These are phyloP conservation scores for Clarias batrachus DNA, from an alignment of 2,113 vertebrate genomes.

Conservation along the genomic window DNA sequence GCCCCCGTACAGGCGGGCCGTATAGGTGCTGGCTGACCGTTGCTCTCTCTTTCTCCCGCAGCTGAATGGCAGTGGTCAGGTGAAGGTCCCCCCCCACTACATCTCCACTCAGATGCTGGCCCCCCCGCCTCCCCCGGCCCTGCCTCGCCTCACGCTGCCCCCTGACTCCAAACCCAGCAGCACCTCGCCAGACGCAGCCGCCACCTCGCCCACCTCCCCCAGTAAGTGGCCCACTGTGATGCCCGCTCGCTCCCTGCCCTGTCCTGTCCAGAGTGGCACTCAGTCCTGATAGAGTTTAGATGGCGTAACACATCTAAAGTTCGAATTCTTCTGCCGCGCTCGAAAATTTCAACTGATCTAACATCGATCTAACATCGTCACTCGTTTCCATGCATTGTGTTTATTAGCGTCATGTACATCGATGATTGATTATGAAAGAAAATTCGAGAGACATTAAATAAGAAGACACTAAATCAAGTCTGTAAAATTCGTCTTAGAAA, in stretches of 20 bases:
- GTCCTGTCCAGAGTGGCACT: neutral
- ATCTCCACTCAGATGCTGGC: slow-evolving; percentile 91
- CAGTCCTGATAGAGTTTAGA: neutral
- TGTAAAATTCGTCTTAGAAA: neutral
- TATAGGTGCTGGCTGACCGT: slow-evolving; percentile 48
- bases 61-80: slow-evolving; percentile 92
- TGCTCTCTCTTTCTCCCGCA: slow-evolving; percentile 68
- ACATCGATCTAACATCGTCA: neutral
- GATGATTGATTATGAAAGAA: neutral
- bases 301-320: neutral
- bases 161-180: slow-evolving; percentile 87
- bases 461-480: neutral
- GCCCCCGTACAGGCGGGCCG: slow-evolving; percentile 20
- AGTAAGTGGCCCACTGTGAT: slow-evolving; percentile 77
- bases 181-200: slow-evolving; percentile 83
- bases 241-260: neutral
- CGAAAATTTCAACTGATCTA: neutral
- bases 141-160: slow-evolving; percentile 81
- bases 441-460: neutral
- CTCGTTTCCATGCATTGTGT: too few relatives aligned
- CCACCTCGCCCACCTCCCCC: slow-evolving; percentile 86
- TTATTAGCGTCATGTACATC: neutral
- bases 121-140: slow-evolving; percentile 81
- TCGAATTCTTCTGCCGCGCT: neutral
- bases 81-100: slow-evolving; percentile 90